A percentile compares a stretch with the other conserved stretches of the same genome.
These are phyloP conservation scores for Metopolophium dirhodum DNA, from an alignment of 1,140 invertebrate species.

Conservation along the genomic window DNA sequence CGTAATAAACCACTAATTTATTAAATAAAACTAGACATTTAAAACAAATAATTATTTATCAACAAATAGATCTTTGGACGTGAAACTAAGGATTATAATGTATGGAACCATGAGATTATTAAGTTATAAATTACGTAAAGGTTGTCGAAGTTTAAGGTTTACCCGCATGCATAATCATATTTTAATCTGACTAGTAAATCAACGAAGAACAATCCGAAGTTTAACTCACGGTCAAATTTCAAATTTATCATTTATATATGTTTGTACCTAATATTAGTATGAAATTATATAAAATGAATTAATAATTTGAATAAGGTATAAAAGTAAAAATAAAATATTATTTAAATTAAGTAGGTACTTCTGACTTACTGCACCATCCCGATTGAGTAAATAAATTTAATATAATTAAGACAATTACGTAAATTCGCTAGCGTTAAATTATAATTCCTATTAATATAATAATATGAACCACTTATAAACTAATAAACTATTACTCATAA, in stretches of 20 bases:
- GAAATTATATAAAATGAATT: not conserved
- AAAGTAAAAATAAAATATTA: not conserved
- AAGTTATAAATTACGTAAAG: not conserved
- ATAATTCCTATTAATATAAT: not conserved
- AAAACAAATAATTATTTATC: not conserved
- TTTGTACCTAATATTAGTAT: not conserved
- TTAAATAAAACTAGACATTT: too few relatives aligned
- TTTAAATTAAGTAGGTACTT: not conserved
- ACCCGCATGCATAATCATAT: not conserved
- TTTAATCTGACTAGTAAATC: not conserved
- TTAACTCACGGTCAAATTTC: not conserved
- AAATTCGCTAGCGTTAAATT: not conserved
- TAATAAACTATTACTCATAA: not conserved
- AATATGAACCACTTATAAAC: not conserved
- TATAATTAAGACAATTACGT: not conserved
- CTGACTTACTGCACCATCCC: not conserved
- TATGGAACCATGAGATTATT: not conserved
- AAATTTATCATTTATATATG: not conserved
- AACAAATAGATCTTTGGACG: not conserved
- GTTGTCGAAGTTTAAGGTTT: not conserved
- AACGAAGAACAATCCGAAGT: not conserved
- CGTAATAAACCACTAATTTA: too few relatives aligned
- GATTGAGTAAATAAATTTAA: too few relatives aligned
- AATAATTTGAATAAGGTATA: not conserved
- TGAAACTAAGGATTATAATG: not conserved